Evolutionary conservation across 1,140 invertebrate genomes (phyloP), one percentile per base, ranked within the genome.

Genomic region (Lordiphosa stackelbergi): DNA sequence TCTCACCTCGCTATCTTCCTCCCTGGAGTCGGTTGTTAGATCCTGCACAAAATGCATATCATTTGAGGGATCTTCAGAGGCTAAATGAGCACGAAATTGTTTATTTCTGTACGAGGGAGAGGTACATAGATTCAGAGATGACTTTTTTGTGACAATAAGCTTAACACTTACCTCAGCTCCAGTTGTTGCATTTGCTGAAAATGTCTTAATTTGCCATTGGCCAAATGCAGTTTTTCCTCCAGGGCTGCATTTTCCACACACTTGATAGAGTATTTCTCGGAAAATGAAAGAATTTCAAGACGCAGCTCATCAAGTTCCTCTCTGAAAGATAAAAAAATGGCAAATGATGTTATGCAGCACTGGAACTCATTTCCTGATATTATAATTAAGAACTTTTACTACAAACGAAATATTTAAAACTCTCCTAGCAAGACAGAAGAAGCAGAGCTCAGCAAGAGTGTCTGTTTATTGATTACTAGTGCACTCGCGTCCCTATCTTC

Each of bases 191-290:
- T 87, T 73, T 94, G 93, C 83, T 95, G 94, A 36, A 94, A 94
- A 66, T 95, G 93, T 54, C 92, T 90, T 13, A 96, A 88, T 87
- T 95, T 94, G 66, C 93, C 92, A n/a, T 91, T 93, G 49, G 94
- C 90, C 24, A 90, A 88, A 47, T 93, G 92, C 16, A 97, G 90
- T 83, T 95, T 93, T 87, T 97, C 95, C 78, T 96, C 95, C 37
- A 97, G 88, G 13, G 93, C 92, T 1, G 95, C 94, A 9, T 95
- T 94, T 87, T 97, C 95, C 42, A 97, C 91, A 88, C 96, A 97
- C 87, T 97, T 97, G 7, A 95, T 92, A 1, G 95, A 96, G 88
- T 97, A 96, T 77, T 96, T 95, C 65, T 97, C 94, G 1, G 95
- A 96, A 43, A 98, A 89, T 10, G 95, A 95, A 13, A 96, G 88